Conservation (phyloP, 2,888 invertebrate species). For the Caenorhabditis sp. region DNA sequence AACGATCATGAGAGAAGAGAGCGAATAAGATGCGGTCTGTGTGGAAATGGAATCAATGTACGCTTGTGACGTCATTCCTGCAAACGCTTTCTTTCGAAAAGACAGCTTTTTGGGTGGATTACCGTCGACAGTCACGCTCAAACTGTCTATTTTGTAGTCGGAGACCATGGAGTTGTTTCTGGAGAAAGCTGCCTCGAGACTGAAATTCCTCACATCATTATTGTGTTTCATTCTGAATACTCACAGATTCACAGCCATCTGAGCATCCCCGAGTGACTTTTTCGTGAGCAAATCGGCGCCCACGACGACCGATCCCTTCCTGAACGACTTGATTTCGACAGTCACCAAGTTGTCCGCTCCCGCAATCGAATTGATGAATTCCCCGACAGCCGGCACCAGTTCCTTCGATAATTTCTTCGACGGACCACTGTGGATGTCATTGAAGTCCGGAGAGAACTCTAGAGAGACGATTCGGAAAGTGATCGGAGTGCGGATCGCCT, state of each 20-base stretch:
- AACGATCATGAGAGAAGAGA: constrained; percentile 49
- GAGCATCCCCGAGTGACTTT: constrained; percentile 41
- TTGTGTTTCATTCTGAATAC: neutral
- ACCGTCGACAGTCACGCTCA: constrained; percentile 54
- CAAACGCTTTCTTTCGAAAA: neutral
- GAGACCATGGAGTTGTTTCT: constrained; percentile 32
- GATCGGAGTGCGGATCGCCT: constrained; percentile 44
- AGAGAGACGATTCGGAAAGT: constrained; percentile 42
- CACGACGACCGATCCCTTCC: constrained; percentile 48
- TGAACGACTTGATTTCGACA: constrained; percentile 31
- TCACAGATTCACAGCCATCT: constrained; percentile 39
- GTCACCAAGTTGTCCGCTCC: constrained; percentile 35
- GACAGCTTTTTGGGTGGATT: neutral
- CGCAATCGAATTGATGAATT: constrained; percentile 32
- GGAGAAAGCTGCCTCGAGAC: constrained; percentile 45
- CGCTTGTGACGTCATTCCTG: constrained; percentile 48
- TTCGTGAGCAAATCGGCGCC: constrained; percentile 42
- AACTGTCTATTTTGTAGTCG: constrained; percentile 36
- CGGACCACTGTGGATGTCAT: constrained; percentile 48
- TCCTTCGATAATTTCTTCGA: constrained; percentile 40
- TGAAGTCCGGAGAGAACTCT: constrained; percentile 43
- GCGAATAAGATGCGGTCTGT: constrained; percentile 32
- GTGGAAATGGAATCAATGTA: constrained; percentile 55
- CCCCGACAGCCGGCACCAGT: constrained; percentile 28
- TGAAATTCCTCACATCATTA: neutral